Conservation (phyloP, 2,113 vertebrate species). For the Plestiodon gilberti region DNA sequence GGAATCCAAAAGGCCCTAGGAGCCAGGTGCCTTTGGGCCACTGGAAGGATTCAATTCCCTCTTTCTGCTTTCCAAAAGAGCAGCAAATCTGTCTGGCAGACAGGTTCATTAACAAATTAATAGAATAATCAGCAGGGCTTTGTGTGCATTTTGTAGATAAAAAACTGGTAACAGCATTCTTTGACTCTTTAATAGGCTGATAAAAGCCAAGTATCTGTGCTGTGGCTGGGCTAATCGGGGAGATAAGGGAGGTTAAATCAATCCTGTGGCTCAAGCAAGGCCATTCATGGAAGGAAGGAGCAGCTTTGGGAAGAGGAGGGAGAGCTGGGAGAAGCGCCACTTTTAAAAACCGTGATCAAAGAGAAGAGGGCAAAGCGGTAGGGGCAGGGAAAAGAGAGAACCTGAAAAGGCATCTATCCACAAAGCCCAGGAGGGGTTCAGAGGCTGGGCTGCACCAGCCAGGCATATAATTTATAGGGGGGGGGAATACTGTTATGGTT, state of each 20-base stretch:
- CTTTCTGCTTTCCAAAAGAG: slow-evolving; percentile 55
- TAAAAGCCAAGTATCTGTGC: slow-evolving; percentile 80
- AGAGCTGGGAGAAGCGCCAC: not conserved
- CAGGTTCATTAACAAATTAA: slow-evolving; percentile 87
- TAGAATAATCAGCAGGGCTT: slow-evolving; percentile 84
- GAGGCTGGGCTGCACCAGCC: not conserved
- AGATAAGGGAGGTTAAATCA: slow-evolving; percentile 81
- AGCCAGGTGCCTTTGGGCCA: slow-evolving; percentile 40
- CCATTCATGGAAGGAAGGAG: slow-evolving; percentile 34
- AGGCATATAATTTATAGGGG: not conserved
- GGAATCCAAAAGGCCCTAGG: slow-evolving; percentile 36
- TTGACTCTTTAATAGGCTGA: slow-evolving; percentile 82
- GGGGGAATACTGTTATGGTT: not conserved
- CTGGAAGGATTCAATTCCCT: slow-evolving; percentile 61
- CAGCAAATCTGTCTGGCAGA: slow-evolving; percentile 73
- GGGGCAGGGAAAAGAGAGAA: slow-evolving; percentile 3
- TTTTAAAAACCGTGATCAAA: slow-evolving; percentile 30
- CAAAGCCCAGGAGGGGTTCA: fast-evolving
- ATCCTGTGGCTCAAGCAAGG: slow-evolving; percentile 62
- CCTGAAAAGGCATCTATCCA: not conserved
- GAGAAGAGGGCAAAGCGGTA: not conserved
- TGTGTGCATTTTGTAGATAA: slow-evolving; percentile 84
- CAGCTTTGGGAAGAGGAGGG: not conserved
- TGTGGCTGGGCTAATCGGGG: slow-evolving; percentile 74
- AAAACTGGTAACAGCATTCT: slow-evolving; percentile 81